Base-by-base conservation (phyloP, 2,888 invertebrate species). In the Eudasyphora cyanicolor region DNA sequence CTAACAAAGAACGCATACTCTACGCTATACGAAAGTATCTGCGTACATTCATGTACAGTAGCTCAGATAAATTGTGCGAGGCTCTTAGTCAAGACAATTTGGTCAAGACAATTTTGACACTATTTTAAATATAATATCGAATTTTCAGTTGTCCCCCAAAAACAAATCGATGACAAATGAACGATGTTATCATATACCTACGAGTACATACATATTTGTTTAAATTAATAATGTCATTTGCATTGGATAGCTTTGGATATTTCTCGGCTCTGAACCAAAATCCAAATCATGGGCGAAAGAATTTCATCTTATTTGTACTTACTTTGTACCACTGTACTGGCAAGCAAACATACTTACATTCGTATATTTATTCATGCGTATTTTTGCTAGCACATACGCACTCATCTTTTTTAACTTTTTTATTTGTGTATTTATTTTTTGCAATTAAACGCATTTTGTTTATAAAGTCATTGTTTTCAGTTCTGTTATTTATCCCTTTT, bases 361-460 rank as follows among this genome's bases (percentile, higher is more conserved):
- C 80, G 77, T 77, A 62, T 82, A 45, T 74, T 17, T 71, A 38
- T 62, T 73, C 78, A 57, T 85, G 79, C 80, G 85, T 79, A 42
- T 78, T 32, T 82, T 70, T 75, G 71, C 71, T 85, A 62, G n/a
- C 69, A 51, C 57, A 62, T 76, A 64, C 74, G 60, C 67, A 76
- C 19, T 60, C 60, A n/a, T 45, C 21, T 42, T 67, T 67, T 38
- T 32, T 4, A 67, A 67, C 67, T 81, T 76, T 80, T 82, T 45
- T 38, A n/a, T n/a, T n/a, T n/a, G n/a, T n/a, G n/a, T n/a, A 32
- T 64, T 42, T 71, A 76, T 62, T 32, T 70, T 57, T 83, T 78
- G 76, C 29, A 81, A 84, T 84, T 71, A 84, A 84, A 84, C 84
- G 84, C 84, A 84, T 84, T 84, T 81, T 81, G 81, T 81, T 84